Evolutionary conservation across 2,113 vertebrate species (phyloP).

Genomic region (Bagarius yarrelli): DNA sequence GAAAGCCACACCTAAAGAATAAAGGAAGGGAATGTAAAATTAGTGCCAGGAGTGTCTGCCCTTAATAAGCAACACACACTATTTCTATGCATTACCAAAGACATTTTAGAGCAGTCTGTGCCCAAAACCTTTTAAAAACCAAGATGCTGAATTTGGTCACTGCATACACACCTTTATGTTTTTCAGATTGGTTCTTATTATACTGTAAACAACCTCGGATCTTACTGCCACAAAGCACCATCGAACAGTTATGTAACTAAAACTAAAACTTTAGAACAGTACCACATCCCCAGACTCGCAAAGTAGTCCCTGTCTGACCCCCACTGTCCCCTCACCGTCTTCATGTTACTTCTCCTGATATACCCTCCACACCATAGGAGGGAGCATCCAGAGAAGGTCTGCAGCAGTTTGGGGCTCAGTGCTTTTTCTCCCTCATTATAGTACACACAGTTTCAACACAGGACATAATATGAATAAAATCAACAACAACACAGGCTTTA

Average conservation of each 20-base stretch:
- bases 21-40: conserved; percentile 86
- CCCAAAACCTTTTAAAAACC: conserved; percentile 18
- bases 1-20: conserved; percentile 92
- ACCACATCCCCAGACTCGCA: conserved; percentile 2
- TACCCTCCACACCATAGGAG: conserved; percentile 25
- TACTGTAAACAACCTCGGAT: conserved; percentile 19
- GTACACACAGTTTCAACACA: conserved; percentile 46
- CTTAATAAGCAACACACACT: conserved; percentile 46
- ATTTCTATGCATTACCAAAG: conserved; percentile 34
- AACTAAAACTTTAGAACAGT: background rate
- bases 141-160: conserved; percentile 1
- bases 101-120: conserved; percentile 36
- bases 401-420: conserved; percentile 58
- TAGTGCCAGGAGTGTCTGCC: conserved; percentile 73
- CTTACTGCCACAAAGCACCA: conserved; percentile 13
- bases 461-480: conserved; percentile 16
- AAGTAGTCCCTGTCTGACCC: conserved; percentile 36
- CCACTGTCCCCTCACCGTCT: conserved; percentile 56
- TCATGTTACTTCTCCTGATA: conserved; percentile 53
- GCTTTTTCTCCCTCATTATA: conserved; percentile 56
- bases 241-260: conserved; percentile 32
- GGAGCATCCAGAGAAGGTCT: conserved; percentile 43
- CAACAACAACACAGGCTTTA: conserved; percentile 33
- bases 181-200: conserved; percentile 11
- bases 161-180: conserved; percentile 15